Percentiles rank a stretch among this genome's conserved stretches.
Evolutionary conservation across 2,888 invertebrate genomes (phyloP).

Genomic region (Tipula lateralis): DNA sequence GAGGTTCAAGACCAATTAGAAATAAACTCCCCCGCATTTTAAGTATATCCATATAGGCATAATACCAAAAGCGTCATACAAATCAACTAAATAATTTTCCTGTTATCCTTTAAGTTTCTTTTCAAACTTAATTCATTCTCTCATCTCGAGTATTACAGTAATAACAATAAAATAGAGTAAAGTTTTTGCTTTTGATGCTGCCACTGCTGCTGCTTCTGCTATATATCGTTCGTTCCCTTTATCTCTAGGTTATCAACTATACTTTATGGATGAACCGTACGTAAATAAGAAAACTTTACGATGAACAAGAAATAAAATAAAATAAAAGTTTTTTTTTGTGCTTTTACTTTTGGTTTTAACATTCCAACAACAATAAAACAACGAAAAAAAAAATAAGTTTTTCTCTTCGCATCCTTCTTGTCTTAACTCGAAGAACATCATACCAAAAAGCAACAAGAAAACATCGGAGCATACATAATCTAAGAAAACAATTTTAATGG

Average conservation of each 20-base stretch:
- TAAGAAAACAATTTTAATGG: constrained; percentile 11
- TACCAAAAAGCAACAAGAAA: background rate
- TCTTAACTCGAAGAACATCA: background rate
- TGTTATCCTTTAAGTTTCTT: constrained; percentile 19
- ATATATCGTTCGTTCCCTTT: background rate
- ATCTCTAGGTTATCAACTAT: background rate
- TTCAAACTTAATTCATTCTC: constrained; percentile 9
- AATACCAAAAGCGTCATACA: background rate
- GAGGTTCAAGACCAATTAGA: background rate
- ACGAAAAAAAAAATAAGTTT: background rate
- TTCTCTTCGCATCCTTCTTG: background rate
- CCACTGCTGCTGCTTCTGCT: background rate
- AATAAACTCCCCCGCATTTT: background rate
- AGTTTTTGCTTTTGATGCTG: background rate
- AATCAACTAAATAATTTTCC: constrained; percentile 24
- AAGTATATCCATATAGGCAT: background rate
- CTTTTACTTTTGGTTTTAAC: constrained; percentile 11
- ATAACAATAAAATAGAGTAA: constrained; percentile 24
- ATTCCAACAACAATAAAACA: background rate
- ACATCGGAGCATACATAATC: background rate
- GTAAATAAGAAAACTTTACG: constrained; percentile 11
- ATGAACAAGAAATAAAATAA: background rate
- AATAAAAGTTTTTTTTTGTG: background rate
- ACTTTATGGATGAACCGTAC: background rate
- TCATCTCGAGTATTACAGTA: background rate